phyloP scores from a whole-genome alignment of 1,140 invertebrate species.

The Holcopasites calliopsidis region DNA sequence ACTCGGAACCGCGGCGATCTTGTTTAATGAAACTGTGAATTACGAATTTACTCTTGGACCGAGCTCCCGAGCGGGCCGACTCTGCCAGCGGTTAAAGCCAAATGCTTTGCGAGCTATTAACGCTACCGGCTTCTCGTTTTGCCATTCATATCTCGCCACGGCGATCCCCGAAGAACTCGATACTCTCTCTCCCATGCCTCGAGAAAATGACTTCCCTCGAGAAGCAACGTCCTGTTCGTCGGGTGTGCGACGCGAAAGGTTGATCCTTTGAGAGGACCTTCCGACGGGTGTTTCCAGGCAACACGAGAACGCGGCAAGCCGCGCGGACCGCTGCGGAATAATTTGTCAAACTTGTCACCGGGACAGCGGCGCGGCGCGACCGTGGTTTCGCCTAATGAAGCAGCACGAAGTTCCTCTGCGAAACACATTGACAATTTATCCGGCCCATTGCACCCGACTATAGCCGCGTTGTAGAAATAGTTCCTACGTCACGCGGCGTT shows the following conservation, averaged over 20 bases:
- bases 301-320: conserved; percentile 32
- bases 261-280: conserved; percentile 37
- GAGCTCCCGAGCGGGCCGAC: not conserved
- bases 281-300: conserved; percentile 35
- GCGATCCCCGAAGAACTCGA: too few species aligned
- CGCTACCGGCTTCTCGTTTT: not conserved
- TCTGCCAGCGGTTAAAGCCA: conserved; percentile 30
- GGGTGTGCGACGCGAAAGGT: conserved; percentile 24
- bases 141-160: too few species aligned
- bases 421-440: conserved; percentile 76
- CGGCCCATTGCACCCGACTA: conserved; percentile 63
- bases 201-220: conserved; percentile 7
- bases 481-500: conserved; percentile 64
- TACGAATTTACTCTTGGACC: conserved; percentile 37
- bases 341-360: conserved; percentile 78
- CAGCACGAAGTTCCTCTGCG: conserved; percentile 75
- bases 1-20: not conserved
- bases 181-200: too few species aligned
- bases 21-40: conserved; percentile 45
- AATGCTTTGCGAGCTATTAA: conserved; percentile 41
- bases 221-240: not conserved
- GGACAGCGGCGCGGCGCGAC: conserved; percentile 67
- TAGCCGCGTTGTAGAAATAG: conserved; percentile 59
- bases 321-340: conserved; percentile 61
- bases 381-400: conserved; percentile 74